Percentiles rank a stretch among this genome's conserved stretches.
Evolutionary conservation across 2,797 vertebrate genomes (phyloP).

Genomic region (Paratrypauchen microcephalus): DNA sequence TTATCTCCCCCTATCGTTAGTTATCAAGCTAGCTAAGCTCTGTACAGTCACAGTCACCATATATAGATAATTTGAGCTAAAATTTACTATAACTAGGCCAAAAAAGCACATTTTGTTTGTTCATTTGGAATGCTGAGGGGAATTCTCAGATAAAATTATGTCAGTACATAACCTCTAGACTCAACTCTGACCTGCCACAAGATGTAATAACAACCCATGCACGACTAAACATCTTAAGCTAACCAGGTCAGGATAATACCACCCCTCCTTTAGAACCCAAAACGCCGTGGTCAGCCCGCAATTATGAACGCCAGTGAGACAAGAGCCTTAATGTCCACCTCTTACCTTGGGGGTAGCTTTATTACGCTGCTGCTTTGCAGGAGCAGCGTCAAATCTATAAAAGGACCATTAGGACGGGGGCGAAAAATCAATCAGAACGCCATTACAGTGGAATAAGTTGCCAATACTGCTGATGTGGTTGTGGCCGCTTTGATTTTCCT

Average conservation of each 20-base stretch:
- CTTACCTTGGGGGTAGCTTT: conserved; percentile 99
- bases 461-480: conserved; percentile 99
- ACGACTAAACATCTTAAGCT: background rate
- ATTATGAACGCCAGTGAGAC: conserved; percentile 99
- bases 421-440: conserved; percentile 99
- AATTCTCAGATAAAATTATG: no score
- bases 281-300: conserved; percentile 98
- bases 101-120: no score
- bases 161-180: no score
- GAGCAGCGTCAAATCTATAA: conserved; percentile 99
- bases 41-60: no score
- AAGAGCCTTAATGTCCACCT: conserved; percentile 99
- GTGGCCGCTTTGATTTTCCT: conserved; percentile 99
- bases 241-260: background rate
- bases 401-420: conserved; percentile 99
- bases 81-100: no score
- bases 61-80: no score
- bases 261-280: conserved; percentile 78
- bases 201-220: background rate
- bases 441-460: conserved; percentile 99
- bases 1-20: no score
- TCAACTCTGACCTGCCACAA: background rate
- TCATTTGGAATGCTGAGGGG: no score
- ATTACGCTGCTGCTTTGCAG: conserved; percentile 99
- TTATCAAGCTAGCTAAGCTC: no score